Conservation (phyloP, 2,888 invertebrate species). For the Polylopha cassiicola region DNA sequence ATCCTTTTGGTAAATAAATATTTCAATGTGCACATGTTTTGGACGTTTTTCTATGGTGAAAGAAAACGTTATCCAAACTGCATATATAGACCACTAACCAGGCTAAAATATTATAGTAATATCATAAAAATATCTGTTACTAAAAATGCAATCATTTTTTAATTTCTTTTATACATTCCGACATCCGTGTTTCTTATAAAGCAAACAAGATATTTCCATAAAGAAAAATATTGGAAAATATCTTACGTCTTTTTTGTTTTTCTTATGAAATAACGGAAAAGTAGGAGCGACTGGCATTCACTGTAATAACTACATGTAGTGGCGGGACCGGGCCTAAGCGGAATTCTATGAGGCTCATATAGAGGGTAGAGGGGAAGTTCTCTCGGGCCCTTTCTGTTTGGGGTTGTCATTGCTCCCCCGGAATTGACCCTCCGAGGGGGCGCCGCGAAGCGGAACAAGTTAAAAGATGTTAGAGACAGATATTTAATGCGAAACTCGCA, state of each 20-base stretch:
- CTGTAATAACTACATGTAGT: slow-evolving; percentile 6
- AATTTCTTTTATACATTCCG: neutral
- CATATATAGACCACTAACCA: no score
- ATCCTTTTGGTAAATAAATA: no score
- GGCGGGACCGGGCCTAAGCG: slow-evolving; percentile 42
- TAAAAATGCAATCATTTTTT: neutral
- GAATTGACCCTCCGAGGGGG: slow-evolving; percentile 56
- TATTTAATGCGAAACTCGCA: no score
- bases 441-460: slow-evolving; percentile 41
- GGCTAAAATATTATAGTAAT: no score
- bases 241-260: slow-evolving; percentile 21
- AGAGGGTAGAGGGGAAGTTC: slow-evolving; percentile 28
- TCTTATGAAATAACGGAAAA: slow-evolving; percentile 18
- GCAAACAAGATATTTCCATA: slow-evolving; percentile 12
- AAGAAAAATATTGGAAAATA: slow-evolving; percentile 17
- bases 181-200: neutral
- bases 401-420: slow-evolving; percentile 68
- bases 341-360: slow-evolving; percentile 60
- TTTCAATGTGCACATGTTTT: no score
- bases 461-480: slow-evolving; percentile 26
- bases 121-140: no score
- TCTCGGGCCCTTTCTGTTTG: slow-evolving; percentile 60
- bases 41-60: no score
- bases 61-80: no score
- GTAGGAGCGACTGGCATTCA: slow-evolving; percentile 12